These are phyloP conservation scores for Lacerta bilineata DNA, from an alignment of 2,797 vertebrate genomes.

Conservation along the genomic window DNA sequence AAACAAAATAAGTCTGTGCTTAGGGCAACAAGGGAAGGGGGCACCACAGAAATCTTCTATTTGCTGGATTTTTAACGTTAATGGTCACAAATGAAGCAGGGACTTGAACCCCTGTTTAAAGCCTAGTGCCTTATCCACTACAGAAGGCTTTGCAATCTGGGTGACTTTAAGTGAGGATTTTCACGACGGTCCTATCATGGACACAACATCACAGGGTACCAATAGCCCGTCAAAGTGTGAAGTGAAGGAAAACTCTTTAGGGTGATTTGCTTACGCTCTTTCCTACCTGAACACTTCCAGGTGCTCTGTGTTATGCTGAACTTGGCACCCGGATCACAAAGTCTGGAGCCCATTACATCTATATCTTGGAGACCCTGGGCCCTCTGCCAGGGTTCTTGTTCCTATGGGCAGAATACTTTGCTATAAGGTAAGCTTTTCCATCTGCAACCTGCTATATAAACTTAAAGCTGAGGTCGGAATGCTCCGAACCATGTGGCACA, in stretches of 20 bases:
- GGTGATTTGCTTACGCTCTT: slow-evolving; percentile 14
- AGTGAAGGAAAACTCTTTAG: slow-evolving; percentile 14
- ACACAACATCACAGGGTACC: slow-evolving; percentile 3
- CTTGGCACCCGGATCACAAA: slow-evolving; percentile 86
- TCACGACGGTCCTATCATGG: not conserved
- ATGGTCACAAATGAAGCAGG: no score
- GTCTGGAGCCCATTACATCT: slow-evolving; percentile 84
- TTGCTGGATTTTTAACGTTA: not conserved
- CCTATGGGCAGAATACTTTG: slow-evolving; percentile 88
- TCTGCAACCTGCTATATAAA: slow-evolving; percentile 11
- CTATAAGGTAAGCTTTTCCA: slow-evolving; percentile 82
- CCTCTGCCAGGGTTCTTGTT: slow-evolving; percentile 89
- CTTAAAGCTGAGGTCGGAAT: not conserved
- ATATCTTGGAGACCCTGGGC: slow-evolving; percentile 85
- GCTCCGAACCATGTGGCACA: not conserved
- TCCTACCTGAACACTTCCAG: slow-evolving; percentile 70
- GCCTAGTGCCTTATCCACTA: not conserved
- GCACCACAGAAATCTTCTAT: not conserved
- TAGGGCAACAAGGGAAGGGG: not conserved
- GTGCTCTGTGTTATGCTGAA: slow-evolving; percentile 86
- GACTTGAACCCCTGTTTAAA: no score
- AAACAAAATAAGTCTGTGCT: not conserved
- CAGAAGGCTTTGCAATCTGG: not conserved
- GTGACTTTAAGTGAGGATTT: not conserved
- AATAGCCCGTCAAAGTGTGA: not conserved